Evolutionary conservation across 2,113 vertebrate species (phyloP).

Genomic region (Corythornis vintsioides): DNA sequence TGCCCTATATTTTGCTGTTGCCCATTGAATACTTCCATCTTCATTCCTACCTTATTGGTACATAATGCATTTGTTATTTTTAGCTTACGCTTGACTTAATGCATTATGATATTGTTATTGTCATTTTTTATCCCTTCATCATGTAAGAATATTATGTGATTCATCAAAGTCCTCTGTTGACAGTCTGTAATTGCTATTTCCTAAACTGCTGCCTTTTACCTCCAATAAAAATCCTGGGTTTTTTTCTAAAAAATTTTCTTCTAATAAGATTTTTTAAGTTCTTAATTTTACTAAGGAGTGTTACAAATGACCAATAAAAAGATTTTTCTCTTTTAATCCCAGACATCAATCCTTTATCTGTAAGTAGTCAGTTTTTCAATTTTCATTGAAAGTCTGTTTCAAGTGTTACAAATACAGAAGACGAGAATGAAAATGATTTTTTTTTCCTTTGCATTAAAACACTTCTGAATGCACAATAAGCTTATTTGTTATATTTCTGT

Average conservation of each 20-base stretch:
- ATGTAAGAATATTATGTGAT: background rate
- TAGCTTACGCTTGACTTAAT: background rate
- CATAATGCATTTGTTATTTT: background rate
- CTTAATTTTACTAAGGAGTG: background rate
- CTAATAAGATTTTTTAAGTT: background rate
- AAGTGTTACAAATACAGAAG: background rate
- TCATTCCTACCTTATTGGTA: background rate
- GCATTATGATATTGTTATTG: background rate
- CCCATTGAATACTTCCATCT: background rate
- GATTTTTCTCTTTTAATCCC: background rate
- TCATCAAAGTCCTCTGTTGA: background rate
- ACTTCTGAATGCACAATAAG: background rate
- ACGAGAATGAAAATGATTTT: background rate
- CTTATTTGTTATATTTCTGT: background rate
- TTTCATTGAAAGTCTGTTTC: background rate
- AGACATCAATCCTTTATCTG: background rate
- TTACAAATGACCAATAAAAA: background rate
- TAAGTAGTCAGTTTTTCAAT: background rate
- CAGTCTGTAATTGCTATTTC: background rate
- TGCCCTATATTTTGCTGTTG: accelerated
- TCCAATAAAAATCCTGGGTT: background rate
- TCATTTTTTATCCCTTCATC: background rate
- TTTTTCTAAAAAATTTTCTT: background rate
- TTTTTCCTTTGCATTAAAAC: background rate
- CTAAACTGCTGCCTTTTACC: background rate